phyloP scores from a whole-genome alignment of 2,888 invertebrate species.

The Acanthopleura granulata region DNA sequence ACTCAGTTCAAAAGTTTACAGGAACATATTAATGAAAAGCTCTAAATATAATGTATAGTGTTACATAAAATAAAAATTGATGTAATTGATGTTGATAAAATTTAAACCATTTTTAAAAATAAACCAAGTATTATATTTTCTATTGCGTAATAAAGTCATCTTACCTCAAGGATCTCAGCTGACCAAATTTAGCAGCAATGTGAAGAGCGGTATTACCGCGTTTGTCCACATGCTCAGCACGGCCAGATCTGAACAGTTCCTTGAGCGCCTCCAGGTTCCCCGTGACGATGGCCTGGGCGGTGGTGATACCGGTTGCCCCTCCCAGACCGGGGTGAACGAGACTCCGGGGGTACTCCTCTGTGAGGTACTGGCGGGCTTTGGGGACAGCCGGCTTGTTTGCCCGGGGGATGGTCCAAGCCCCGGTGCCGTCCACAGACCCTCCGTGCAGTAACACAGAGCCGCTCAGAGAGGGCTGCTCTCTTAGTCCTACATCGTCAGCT shows the following conservation, averaged over 20 bases:
- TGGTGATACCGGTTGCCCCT: neutral
- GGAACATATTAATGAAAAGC: too few relatives aligned
- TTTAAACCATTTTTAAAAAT: too few relatives aligned
- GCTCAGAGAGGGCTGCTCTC: neutral
- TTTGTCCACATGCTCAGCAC: slow-evolving; percentile 34
- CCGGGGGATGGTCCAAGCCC: neutral
- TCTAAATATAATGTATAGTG: too few relatives aligned
- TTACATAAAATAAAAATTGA: too few relatives aligned
- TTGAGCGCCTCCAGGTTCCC: slow-evolving; percentile 30
- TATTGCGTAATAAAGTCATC: neutral
- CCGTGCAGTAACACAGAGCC: neutral
- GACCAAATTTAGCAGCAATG: slow-evolving; percentile 34
- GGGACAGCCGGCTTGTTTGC: neutral
- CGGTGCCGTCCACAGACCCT: neutral
- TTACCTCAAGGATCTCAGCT: slow-evolving; percentile 33
- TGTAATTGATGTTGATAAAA: too few relatives aligned
- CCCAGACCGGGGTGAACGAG: neutral
- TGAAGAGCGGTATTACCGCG: slow-evolving; percentile 37
- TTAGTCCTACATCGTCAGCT: neutral
- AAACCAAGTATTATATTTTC: too few relatives aligned
- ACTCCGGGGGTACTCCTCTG: neutral
- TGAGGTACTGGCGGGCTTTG: neutral
- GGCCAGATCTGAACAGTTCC: slow-evolving; percentile 29
- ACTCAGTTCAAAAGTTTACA: too few relatives aligned
- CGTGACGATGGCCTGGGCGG: slow-evolving; percentile 30